Conservation (phyloP, 2,888 invertebrate genomes). For the Rhorus exstirpatorius region DNA sequence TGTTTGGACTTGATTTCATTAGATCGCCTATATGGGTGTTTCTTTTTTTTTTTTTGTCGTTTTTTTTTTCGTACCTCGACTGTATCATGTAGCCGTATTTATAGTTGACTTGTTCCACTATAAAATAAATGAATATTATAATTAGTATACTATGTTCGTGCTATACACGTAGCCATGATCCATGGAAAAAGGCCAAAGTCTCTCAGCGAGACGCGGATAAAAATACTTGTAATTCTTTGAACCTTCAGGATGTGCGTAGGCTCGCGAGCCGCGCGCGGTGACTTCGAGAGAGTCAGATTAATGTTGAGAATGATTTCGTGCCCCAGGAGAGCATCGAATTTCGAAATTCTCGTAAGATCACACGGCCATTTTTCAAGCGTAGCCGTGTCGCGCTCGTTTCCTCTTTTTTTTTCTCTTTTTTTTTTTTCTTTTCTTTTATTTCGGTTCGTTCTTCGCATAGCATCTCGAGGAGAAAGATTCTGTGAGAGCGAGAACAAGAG, state of each 20-base stretch:
- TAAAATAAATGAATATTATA: neutral
- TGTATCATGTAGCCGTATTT: too few species aligned
- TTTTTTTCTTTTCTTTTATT: neutral
- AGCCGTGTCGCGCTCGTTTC: conserved; percentile 37
- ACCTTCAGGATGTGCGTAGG: neutral
- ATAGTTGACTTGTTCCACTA: too few species aligned
- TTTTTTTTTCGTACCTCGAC: too few species aligned
- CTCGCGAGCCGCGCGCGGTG: conserved; percentile 1
- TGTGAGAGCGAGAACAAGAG: conserved; percentile 44
- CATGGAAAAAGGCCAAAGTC: neutral
- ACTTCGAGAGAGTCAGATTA: conserved; percentile 50
- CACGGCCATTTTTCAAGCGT: conserved; percentile 55
- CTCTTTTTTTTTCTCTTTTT: conserved; percentile 14
- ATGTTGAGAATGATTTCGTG: conserved; percentile 49
- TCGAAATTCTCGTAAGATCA: conserved; percentile 61
- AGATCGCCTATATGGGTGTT: too few species aligned
- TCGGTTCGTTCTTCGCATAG: conserved; percentile 26
- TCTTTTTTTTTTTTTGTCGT: neutral
- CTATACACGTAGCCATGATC: neutral
- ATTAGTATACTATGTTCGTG: neutral
- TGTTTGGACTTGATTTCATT: too few species aligned
- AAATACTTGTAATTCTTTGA: conserved; percentile 26
- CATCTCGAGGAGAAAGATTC: conserved; percentile 32
- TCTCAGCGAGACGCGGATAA: neutral
- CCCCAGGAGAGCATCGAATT: conserved; percentile 57